Evolutionary conservation across 2,113 vertebrate genomes (phyloP).

Genomic region (Nycticorax nycticorax): DNA sequence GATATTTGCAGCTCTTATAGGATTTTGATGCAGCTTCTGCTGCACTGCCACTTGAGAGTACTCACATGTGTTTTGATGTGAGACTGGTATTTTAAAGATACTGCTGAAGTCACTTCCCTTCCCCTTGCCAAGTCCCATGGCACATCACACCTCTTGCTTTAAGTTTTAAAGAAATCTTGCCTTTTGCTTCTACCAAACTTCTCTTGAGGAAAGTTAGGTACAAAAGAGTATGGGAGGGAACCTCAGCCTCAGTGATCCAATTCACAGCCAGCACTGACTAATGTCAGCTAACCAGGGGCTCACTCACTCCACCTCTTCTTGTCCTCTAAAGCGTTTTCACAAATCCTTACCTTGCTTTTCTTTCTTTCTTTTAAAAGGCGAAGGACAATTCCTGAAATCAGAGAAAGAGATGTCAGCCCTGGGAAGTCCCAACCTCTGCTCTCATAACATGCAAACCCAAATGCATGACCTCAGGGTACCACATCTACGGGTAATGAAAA

Average conservation of each 20-base stretch:
- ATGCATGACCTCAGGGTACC: no score
- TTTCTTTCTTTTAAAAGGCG: slow-evolving; percentile 43
- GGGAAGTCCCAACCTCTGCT: background rate
- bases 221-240: background rate
- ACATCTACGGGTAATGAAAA: background rate
- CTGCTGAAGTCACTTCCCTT: background rate
- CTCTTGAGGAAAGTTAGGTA: background rate
- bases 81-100: background rate
- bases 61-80: background rate
- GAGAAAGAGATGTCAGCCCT: slow-evolving; percentile 37
- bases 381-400: slow-evolving; percentile 62
- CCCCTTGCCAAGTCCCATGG: background rate
- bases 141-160: background rate
- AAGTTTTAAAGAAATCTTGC: background rate
- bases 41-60: background rate
- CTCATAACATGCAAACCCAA: background rate
- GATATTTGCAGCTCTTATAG: background rate
- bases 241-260: background rate
- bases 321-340: background rate
- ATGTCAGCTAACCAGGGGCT: background rate
- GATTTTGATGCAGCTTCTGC: background rate
- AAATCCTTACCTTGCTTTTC: slow-evolving; percentile 57
- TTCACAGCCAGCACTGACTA: background rate
- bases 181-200: background rate
- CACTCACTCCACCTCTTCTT: background rate